Percentiles rank a stretch among this genome's conserved stretches.
Conservation (phyloP, 2,113 vertebrate species). For the Spermophilus dauricus region DNA sequence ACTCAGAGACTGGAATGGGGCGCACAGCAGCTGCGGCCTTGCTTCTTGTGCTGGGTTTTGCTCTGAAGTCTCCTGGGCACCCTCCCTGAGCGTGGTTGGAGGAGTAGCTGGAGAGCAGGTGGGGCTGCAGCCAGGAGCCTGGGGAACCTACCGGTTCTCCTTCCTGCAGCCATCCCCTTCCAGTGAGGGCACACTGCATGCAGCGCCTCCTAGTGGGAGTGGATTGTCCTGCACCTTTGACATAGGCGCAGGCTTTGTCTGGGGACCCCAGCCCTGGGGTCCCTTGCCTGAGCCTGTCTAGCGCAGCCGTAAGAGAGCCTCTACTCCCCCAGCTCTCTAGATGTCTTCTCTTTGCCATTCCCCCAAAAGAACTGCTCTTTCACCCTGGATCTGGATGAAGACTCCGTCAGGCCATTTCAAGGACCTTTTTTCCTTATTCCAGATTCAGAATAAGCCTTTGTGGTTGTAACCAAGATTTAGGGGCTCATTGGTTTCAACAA, state of each 20-base stretch:
- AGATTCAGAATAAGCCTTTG: slow-evolving; percentile 2
- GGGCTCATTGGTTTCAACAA: not conserved
- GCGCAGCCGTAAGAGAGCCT: no score
- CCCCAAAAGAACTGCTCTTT: not conserved
- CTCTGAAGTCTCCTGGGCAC: not conserved
- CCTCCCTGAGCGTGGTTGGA: not conserved
- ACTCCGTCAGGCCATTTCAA: not conserved
- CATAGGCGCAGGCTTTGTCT: not conserved
- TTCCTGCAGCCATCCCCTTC: not conserved
- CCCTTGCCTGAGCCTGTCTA: not conserved
- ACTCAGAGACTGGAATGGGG: not conserved
- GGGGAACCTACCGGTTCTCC: not conserved
- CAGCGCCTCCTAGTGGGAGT: not conserved
- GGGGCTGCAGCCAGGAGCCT: not conserved
- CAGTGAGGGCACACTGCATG: not conserved
- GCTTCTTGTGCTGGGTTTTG: not conserved
- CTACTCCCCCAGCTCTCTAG: not conserved
- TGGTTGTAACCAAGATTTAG: not conserved
- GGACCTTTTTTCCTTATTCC: not conserved
- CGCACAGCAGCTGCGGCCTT: not conserved
- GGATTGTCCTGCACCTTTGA: not conserved
- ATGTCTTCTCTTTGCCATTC: not conserved
- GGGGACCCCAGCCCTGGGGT: not conserved
- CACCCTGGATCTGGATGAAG: not conserved
- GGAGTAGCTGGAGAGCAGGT: not conserved